Base-by-base conservation (phyloP, 1,140 invertebrate species). In the Sycophila sp. region DNA sequence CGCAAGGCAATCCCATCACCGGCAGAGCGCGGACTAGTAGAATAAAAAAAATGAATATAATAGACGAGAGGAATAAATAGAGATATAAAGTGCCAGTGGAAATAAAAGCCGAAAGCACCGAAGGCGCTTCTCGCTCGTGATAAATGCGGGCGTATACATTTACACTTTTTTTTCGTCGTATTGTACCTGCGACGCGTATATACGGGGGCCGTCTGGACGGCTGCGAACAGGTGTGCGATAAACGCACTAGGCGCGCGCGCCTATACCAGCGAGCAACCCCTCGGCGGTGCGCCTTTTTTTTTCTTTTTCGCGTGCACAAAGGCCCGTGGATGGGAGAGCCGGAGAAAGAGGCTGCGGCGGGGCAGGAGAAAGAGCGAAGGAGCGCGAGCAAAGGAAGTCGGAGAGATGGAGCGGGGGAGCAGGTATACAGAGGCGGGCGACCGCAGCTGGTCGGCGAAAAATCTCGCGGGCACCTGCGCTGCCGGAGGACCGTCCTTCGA, bases 161-260 rank as follows among this genome's bases (percentile, higher is more conserved):
- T n/a, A n/a, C n/a, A n/a, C n/a, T n/a, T n/a, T n/a, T n/a, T n/a
- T n/a, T n/a, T n/a, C n/a, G n/a, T n/a, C n/a, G n/a, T n/a, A n/a
- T n/a, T n/a, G n/a, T n/a, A n/a, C n/a, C n/a, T n/a, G n/a, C n/a
- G n/a, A n/a, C n/a, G n/a, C n/a, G n/a, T n/a, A n/a, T n/a, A n/a
- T n/a, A n/a, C 15, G 24, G 6, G 45, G 15, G 3, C 11, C 4
- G 40, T n/a, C 22, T 7, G 2, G 28, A 26, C 15, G 11, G 42
- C 13, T 30, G 45, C 51, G 62, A 64, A 64, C 62, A 64, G 62
- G 62, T 64, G 62, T 64, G 62, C 30, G 32, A 38, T 64, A 64
- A 64, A 51, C 47, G 62, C 28, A 2, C 24, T 38, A 6, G 2
- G 19, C 26, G n/a, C 30, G 40, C 15, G 15, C 40, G 24, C 26